phyloP scores from a whole-genome alignment of 2,113 vertebrate genomes.

The Cottus gobio region DNA sequence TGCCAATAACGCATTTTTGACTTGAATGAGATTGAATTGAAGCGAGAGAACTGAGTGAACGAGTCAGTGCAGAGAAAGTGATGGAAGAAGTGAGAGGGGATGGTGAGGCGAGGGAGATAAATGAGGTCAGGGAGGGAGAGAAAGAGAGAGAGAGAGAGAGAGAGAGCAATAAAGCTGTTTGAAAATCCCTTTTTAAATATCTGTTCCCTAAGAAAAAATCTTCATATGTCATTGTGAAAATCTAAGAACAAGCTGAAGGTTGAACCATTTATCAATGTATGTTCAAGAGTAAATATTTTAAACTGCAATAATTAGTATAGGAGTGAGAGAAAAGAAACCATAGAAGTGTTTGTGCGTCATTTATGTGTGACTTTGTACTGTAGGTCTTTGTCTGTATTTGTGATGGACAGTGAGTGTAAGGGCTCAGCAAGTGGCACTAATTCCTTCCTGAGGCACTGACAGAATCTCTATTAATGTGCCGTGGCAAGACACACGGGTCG shows the following conservation, averaged over 20 bases:
- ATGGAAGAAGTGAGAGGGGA: constrained; percentile 13
- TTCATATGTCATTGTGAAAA: not conserved
- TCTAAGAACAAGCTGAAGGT: not conserved
- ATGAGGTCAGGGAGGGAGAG: constrained; percentile 7
- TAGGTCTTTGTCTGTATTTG: constrained; percentile 26
- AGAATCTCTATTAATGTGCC: constrained; percentile 57
- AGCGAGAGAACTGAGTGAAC: not conserved
- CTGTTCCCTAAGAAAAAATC: not conserved
- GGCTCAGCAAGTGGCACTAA: constrained; percentile 53
- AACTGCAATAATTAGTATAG: not conserved
- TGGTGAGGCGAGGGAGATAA: constrained; percentile 5
- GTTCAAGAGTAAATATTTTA: not conserved
- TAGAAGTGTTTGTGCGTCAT: not conserved
- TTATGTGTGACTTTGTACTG: not conserved
- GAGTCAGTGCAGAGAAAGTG: not conserved
- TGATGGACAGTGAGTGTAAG: constrained; percentile 36
- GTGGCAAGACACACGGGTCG: constrained; percentile 12
- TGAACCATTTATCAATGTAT: not conserved
- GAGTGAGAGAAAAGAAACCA: not conserved
- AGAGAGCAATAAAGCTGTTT: not conserved
- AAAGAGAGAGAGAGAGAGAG: too few relatives aligned
- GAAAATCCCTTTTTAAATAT: not conserved
- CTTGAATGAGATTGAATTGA: constrained; percentile 17
- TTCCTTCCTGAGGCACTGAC: constrained; percentile 46
- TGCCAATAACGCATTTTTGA: constrained; percentile 34